Evolutionary conservation across 2,797 vertebrate genomes (phyloP), one percentile per base, ranked within the genome.

Genomic region (Bovichtus variegatus): DNA sequence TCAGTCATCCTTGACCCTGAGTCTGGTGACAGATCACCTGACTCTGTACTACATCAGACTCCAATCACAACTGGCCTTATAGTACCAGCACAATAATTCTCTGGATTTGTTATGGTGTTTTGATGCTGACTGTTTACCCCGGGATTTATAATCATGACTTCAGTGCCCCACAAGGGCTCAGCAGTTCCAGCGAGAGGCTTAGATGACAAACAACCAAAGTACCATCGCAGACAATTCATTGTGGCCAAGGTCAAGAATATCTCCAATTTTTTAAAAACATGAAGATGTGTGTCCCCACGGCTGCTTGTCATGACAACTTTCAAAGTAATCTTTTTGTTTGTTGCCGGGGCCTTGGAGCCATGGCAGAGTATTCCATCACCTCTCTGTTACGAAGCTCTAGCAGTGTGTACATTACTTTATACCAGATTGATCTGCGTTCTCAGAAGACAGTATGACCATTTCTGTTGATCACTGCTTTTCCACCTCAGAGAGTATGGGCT

Each of bases 121-220:
- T 87, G 57, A 83, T 85, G 76, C 71, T 76, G 50, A 27, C 59
- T 83, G 78, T 89, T 92, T 89, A 86, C 61, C 53, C n/a, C 27
- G 71, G 77, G 82, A 90, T 92, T 93, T 89, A 92, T 88, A 86
- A 91, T 89, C 77, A 88, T 74, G 55, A 76, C 73, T 80, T 72
- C 63, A 63, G 65, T 76, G 61, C 63, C 53, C 71, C 67, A 59
- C 11, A 58, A 76, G 67, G 62, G 73, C 81, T 87, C 44, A 46
- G 71, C 70, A 76, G 64, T 71, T 71, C 65, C 29, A 60, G 65
- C 63, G 16, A 62, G 79, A 66, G 79, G 73, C 80, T 81, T 63
- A 11, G 55, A 86, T 68, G 75, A 76, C 73, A 87, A 84, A 89
- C 71, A 74, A 74, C 59, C 9, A 8, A 85, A 90, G 87, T 78